These are phyloP conservation scores for Drosophila orosa DNA, from an alignment of 1,140 invertebrate species.

Conservation along the genomic window DNA sequence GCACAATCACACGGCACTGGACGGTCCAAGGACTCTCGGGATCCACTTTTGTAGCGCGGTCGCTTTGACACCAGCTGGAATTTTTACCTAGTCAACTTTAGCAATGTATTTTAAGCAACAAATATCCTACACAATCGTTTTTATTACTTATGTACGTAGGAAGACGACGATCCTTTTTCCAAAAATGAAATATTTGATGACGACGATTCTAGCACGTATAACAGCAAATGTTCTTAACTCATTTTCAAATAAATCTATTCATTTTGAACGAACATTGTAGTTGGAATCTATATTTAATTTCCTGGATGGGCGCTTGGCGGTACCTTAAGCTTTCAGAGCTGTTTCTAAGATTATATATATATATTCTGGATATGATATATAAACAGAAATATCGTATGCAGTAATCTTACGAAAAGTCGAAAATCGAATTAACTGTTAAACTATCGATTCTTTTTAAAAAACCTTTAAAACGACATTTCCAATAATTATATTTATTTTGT, in stretches of 20 bases:
- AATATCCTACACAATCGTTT: conserved; percentile 45
- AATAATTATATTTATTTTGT: too few relatives aligned
- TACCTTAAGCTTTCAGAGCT: background rate
- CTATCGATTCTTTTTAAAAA: too few relatives aligned
- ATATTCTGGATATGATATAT: too few relatives aligned
- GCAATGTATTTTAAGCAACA: conserved; percentile 53
- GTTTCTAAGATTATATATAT: too few relatives aligned
- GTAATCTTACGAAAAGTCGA: too few relatives aligned
- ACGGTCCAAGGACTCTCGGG: conserved; percentile 40
- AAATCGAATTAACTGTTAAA: too few relatives aligned
- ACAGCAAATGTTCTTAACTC: conserved; percentile 67
- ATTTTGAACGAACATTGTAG: conserved; percentile 57
- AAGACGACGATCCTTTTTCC: conserved; percentile 49
- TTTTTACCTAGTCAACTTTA: conserved; percentile 64
- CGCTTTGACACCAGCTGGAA: conserved; percentile 57
- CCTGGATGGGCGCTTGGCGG: conserved; percentile 2
- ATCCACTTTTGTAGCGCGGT: conserved; percentile 45
- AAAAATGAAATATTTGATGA: conserved; percentile 48
- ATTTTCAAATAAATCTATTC: conserved; percentile 73
- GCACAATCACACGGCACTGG: conserved; percentile 35
- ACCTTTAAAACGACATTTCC: too few relatives aligned
- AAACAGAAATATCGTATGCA: too few relatives aligned
- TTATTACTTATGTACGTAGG: conserved; percentile 46
- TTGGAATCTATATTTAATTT: conserved; percentile 12
- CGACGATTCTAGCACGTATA: conserved; percentile 76